A percentile compares a stretch with the other conserved stretches of the same genome.
Conservation (phyloP, 2,113 vertebrate species). For the Capricornis sumatraensis region DNA sequence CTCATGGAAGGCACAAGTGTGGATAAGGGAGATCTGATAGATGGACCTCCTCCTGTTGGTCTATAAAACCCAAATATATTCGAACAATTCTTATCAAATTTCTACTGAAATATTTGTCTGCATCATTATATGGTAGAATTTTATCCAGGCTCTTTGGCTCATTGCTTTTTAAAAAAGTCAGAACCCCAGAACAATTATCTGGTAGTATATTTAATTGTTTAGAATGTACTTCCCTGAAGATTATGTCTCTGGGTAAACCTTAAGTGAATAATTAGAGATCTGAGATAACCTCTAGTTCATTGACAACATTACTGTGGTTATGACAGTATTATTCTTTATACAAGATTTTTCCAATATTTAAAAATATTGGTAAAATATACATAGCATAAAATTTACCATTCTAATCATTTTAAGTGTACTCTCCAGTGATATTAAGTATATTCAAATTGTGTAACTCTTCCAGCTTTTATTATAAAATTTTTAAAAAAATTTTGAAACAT, state of each 20-base stretch:
- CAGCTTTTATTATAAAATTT: not conserved
- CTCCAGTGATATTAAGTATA: not conserved
- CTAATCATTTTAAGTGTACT: not conserved
- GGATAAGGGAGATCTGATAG: not conserved
- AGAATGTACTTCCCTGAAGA: not conserved
- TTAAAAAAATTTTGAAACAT: not conserved
- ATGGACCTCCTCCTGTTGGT: not conserved
- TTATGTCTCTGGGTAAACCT: constrained; percentile 18
- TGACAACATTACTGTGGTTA: not conserved
- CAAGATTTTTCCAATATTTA: not conserved
- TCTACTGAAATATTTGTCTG: not conserved
- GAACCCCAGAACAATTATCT: not conserved
- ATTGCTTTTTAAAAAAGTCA: not conserved
- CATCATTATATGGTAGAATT: not conserved
- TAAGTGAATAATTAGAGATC: constrained; percentile 56
- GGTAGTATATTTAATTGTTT: not conserved
- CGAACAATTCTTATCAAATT: not conserved
- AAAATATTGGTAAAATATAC: not conserved
- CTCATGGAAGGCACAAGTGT: not conserved
- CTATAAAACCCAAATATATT: not conserved
- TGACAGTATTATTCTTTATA: not conserved
- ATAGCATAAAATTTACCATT: not conserved
- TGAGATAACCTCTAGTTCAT: constrained; percentile 14
- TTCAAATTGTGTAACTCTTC: not conserved
- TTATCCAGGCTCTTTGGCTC: not conserved